Percentiles rank a stretch among this genome's conserved stretches.
Conservation (phyloP, 2,113 vertebrate genomes). For the Mungos mungo region DNA sequence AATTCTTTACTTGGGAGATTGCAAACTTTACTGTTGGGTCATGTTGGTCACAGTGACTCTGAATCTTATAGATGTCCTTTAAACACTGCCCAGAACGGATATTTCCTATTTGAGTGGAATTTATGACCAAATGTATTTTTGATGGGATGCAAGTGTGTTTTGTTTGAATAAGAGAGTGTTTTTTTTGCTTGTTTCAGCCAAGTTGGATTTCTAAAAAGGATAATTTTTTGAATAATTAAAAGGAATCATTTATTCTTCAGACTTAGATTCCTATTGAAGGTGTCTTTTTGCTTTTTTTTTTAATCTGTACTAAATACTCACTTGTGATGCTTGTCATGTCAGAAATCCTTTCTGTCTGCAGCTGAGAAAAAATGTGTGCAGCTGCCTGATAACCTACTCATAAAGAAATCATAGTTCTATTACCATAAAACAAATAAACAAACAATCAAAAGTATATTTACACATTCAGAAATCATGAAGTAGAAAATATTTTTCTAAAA, state of each 20-base stretch:
- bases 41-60: background rate
- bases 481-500: background rate
- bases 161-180: background rate
- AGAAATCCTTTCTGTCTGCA: background rate
- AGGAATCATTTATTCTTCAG: background rate
- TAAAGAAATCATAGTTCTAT: background rate
- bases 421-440: background rate
- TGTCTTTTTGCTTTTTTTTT: background rate
- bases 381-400: background rate
- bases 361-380: background rate
- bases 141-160: background rate
- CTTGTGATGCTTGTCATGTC: background rate
- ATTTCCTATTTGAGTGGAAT: background rate
- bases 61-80: background rate
- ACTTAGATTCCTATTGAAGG: background rate
- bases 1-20: background rate
- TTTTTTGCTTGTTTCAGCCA: background rate
- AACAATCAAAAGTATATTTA: background rate
- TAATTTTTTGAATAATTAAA: conserved; percentile 40
- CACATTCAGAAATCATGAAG: background rate
- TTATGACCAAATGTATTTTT: background rate
- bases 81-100: background rate
- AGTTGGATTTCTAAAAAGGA: conserved; percentile 6
- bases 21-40: background rate
- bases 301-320: background rate